Conservation (phyloP, 1,140 invertebrate genomes). For the Colletes gigas region DNA sequence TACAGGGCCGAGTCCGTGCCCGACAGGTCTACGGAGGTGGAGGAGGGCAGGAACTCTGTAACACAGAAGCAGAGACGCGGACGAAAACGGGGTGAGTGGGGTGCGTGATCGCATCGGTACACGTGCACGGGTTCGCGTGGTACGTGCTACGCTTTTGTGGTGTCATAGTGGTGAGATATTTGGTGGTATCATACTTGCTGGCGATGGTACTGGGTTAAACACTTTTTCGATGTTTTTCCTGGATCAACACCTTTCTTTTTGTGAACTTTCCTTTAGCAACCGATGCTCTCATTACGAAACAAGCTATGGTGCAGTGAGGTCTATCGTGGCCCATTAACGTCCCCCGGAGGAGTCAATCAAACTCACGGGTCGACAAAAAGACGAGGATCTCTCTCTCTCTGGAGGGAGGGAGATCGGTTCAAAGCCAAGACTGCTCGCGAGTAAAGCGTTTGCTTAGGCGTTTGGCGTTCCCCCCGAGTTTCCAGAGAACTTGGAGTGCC, state of each 20-base stretch:
- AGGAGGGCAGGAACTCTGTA: constrained; percentile 82
- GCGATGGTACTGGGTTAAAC: not conserved
- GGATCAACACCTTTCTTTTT: not conserved
- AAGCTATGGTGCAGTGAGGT: constrained; percentile 1
- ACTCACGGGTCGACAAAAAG: constrained; percentile 7
- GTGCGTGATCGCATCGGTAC: constrained; percentile 63
- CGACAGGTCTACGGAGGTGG: constrained; percentile 81
- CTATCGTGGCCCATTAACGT: constrained; percentile 24
- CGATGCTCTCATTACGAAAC: not conserved
- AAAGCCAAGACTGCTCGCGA: not conserved
- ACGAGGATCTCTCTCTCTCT: constrained; percentile 10
- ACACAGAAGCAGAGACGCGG: constrained; percentile 80
- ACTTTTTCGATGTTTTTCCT: not conserved
- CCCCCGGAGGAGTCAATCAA: constrained; percentile 1
- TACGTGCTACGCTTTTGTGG: constrained; percentile 52
- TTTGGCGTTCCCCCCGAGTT: constrained; percentile 17
- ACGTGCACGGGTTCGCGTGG: constrained; percentile 59
- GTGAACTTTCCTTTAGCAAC: not conserved
- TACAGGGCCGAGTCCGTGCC: constrained; percentile 83
- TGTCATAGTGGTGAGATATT: constrained; percentile 8
- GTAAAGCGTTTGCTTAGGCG: constrained; percentile 28
- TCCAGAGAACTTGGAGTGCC: not conserved
- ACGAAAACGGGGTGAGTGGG: constrained; percentile 75
- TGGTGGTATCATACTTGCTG: not conserved
- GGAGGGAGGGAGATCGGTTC: not conserved